Percentiles rank a stretch among this genome's conserved stretches.
Conservation (phyloP, 1,140 invertebrate genomes). For the Lepidurus couesii region DNA sequence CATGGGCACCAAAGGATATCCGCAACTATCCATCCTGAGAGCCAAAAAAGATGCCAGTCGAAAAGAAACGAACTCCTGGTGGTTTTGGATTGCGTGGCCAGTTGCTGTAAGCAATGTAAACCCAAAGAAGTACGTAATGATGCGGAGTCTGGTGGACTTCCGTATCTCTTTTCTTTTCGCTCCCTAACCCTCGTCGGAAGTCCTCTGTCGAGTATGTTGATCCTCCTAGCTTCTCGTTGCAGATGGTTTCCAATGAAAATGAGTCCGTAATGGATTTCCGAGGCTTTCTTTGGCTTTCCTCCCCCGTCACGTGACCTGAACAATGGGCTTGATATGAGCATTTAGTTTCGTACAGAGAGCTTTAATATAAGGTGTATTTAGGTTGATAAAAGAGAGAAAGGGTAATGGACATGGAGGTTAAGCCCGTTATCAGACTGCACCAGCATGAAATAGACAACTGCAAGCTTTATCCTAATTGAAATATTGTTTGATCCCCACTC, state of each 20-base stretch:
- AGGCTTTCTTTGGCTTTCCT: slow-evolving; percentile 21
- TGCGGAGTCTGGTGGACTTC: slow-evolving; percentile 7
- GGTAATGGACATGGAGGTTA: slow-evolving; percentile 18
- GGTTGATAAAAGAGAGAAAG: not conserved
- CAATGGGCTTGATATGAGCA: slow-evolving; percentile 2
- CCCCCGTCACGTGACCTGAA: not conserved
- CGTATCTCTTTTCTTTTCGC: not conserved
- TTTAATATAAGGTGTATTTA: slow-evolving; percentile 20
- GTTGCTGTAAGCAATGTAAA: not conserved
- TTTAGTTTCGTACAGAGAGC: slow-evolving; percentile 3
- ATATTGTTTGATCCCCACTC: not conserved
- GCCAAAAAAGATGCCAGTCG: not conserved
- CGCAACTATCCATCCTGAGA: not conserved
- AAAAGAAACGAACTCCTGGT: slow-evolving; percentile 4
- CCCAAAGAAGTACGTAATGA: not conserved
- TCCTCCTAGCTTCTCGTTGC: not conserved
- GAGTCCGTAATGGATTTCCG: slow-evolving; percentile 17
- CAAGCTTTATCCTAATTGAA: not conserved
- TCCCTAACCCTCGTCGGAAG: slow-evolving; percentile 3
- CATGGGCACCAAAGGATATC: not conserved
- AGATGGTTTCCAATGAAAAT: slow-evolving; percentile 22
- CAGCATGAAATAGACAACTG: slow-evolving; percentile 15
- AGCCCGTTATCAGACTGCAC: slow-evolving; percentile 8
- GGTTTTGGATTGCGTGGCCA: not conserved
- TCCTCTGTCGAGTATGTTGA: slow-evolving; percentile 18